phyloP scores from a whole-genome alignment of 64 coral and sea anemone genomes.

The Montipora capricornis region DNA sequence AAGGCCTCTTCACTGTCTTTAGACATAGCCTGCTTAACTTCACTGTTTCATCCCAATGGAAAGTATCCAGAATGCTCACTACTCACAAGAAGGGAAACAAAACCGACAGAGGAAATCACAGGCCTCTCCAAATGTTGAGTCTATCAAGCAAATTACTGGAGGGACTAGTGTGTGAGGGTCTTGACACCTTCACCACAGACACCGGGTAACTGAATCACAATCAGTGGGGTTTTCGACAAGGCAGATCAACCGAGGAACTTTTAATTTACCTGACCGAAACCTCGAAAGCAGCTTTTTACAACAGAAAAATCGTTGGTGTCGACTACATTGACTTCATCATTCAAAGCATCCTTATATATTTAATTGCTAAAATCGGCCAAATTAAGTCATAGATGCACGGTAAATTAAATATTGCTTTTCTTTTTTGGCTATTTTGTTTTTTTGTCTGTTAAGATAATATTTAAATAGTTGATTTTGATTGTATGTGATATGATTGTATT shows the following conservation, averaged over 20 bases:
- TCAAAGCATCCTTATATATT: too few relatives aligned
- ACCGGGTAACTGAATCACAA: slow-evolving; percentile 40
- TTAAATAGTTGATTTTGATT: too few relatives aligned
- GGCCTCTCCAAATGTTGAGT: slow-evolving; percentile 15
- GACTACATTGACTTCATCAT: slow-evolving; percentile 35
- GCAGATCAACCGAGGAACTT: neutral
- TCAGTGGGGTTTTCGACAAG: slow-evolving; percentile 58
- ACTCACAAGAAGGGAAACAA: slow-evolving; percentile 55
- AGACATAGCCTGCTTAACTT: slow-evolving; percentile 28
- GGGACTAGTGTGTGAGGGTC: slow-evolving; percentile 44
- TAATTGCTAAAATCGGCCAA: too few relatives aligned
- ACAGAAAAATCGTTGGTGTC: slow-evolving; percentile 59
- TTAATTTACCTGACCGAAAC: slow-evolving; percentile 53
- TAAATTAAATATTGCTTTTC: too few relatives aligned
- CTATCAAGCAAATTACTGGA: slow-evolving; percentile 56
- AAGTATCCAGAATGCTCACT: slow-evolving; percentile 42
- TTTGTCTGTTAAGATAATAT: too few relatives aligned
- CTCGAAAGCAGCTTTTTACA: slow-evolving; percentile 50
- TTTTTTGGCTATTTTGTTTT: too few relatives aligned
- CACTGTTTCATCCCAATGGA: slow-evolving; percentile 61
- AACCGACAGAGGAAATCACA: slow-evolving; percentile 27
- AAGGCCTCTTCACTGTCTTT: slow-evolving; percentile 44
- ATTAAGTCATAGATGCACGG: too few relatives aligned
- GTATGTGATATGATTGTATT: too few relatives aligned
- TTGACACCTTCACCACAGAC: slow-evolving; percentile 42